Evolutionary conservation across 2,113 vertebrate species (phyloP), one percentile per base, ranked within the genome.

Genomic region (Limanda limanda): DNA sequence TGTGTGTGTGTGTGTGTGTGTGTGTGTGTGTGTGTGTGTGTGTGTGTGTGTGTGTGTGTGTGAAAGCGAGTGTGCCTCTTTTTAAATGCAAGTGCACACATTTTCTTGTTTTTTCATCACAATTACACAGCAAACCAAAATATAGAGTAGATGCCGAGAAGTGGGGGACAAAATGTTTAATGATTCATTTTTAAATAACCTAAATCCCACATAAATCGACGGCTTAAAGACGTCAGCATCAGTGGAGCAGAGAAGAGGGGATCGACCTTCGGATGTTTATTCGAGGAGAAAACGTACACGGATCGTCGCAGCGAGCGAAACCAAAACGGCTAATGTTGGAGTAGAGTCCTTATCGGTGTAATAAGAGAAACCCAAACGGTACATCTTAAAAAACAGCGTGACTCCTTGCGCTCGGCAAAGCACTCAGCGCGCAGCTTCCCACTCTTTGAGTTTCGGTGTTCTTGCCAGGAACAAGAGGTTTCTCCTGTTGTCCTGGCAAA

Each of bases 401-500:
- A 61, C 31, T 56, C 12, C 31, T 62, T 48, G 57, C 66, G 55
- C 64, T 15, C 12, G 0, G 31, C 58, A 77, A 80, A 8, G 25
- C 51, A 56, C 40, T 35, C 61, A 47, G 25, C 51, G 54, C 40
- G 21, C 61, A 42, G 71, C 54, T 61, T 77, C 58, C 21, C 64
- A 64, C 78, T 76, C 67, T 79, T 17, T 52, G 62, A 81, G 75
- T 45, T 10, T 7, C 11, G 67, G 7, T 58, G 68, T 79, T 83
- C 69, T 67, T 75, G 74, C 81, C 86, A 87, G 74, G 76, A 84
- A 79, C 60, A 67, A 87, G 71, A 79, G 86, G 75, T 84, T 85
- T 68, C 74, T 81, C 83, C 70, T 88, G 83, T 84, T 68, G 74
- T 80, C 84, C 67, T 86, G 84, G 78, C 79, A 76, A 70, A 83